Conservation (phyloP, 1,140 invertebrate genomes). For the Agrypnia vestita region DNA sequence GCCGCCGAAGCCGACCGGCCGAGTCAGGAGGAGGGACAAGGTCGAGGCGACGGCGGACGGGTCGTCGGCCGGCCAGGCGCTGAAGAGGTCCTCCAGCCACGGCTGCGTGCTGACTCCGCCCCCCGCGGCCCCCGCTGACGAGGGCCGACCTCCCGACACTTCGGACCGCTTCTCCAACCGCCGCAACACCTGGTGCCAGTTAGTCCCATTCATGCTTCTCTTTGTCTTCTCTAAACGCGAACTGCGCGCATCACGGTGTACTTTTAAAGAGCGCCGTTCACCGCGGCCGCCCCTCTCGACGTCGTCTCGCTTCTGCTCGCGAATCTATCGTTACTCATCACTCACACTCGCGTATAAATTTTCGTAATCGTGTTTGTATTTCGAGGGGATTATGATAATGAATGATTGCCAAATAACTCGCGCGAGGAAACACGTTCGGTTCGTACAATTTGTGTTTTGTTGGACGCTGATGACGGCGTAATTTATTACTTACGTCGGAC, state of each 20-base stretch:
- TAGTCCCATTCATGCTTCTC: constrained; percentile 63
- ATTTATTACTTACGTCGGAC: constrained; percentile 15
- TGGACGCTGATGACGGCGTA: constrained; percentile 5
- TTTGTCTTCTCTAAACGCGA: constrained; percentile 4
- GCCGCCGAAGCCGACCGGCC: constrained; percentile 19
- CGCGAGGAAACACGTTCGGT: neutral
- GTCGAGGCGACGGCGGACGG: neutral
- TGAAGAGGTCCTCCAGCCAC: constrained; percentile 56
- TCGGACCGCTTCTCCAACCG: constrained; percentile 61
- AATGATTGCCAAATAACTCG: constrained; percentile 25
- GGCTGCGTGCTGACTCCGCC: constrained; percentile 40
- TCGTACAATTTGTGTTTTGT: neutral
- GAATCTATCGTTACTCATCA: neutral
- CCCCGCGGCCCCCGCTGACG: neutral
- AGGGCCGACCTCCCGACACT: constrained; percentile 7
- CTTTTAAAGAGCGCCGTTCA: neutral
- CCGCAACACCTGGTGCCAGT: constrained; percentile 73
- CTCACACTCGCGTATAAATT: neutral
- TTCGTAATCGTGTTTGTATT: constrained; percentile 16
- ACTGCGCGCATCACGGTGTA: neutral
- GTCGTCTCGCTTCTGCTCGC: neutral
- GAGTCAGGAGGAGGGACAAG: constrained; percentile 31
- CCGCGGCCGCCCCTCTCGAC: neutral
- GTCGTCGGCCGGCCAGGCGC: neutral
- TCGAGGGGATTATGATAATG: constrained; percentile 28